phyloP scores from a whole-genome alignment of 1,140 invertebrate species.

The Conus ventricosus region DNA sequence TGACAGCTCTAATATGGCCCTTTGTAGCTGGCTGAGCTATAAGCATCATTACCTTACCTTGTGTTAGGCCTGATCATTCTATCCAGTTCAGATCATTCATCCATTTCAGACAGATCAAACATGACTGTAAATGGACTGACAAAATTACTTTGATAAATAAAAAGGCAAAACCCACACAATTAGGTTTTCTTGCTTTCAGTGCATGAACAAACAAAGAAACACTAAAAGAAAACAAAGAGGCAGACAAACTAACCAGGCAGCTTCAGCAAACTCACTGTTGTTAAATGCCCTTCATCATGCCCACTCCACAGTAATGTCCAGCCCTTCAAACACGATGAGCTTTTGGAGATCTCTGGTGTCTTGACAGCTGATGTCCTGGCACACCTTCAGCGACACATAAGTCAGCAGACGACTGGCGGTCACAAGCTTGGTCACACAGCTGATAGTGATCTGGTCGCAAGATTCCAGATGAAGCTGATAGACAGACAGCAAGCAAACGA shows the following conservation, averaged over 20 bases:
- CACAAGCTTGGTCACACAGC: constrained; percentile 7
- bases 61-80: no score
- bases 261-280: background rate
- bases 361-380: constrained; percentile 2
- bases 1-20: no score
- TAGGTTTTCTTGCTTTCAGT: background rate
- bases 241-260: background rate
- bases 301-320: constrained; percentile 33
- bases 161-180: no score
- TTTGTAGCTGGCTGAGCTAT: no score
- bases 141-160: no score
- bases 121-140: no score
- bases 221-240: background rate
- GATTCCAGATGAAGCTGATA: constrained; percentile 31
- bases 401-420: background rate
- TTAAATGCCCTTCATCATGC: background rate
- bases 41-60: no score
- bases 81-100: no score
- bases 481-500: background rate
- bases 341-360: background rate
- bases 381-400: constrained; percentile 18
- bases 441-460: constrained; percentile 21
- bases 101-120: no score
- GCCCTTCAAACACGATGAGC: background rate
- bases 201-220: background rate